Conservation (phyloP, 1,140 invertebrate species). For the Cydia strobilella region DNA sequence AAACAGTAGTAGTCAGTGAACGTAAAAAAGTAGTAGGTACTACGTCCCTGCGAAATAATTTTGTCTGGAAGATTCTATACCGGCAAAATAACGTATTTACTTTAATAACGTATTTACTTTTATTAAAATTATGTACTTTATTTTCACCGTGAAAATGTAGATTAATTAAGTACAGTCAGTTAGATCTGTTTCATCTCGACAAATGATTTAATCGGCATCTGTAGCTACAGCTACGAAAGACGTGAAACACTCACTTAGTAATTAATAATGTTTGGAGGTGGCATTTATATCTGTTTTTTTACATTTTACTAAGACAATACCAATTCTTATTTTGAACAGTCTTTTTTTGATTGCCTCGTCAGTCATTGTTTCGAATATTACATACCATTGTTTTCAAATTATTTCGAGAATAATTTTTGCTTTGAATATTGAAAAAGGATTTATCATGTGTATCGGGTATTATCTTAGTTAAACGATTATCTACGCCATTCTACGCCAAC, state of each 20-base stretch:
- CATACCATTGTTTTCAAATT: slow-evolving; percentile 23
- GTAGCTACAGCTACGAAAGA: neutral
- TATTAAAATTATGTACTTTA: too few relatives aligned
- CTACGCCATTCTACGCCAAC: slow-evolving; percentile 28
- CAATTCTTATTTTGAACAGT: neutral
- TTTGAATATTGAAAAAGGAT: slow-evolving; percentile 14
- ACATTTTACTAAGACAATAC: neutral
- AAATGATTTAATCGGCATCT: neutral
- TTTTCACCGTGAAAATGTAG: too few relatives aligned
- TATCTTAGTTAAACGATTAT: slow-evolving; percentile 34
- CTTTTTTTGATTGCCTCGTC: neutral
- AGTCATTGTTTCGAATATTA: slow-evolving; percentile 2
- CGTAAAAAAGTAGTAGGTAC: too few relatives aligned
- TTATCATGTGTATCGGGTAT: slow-evolving; percentile 28
- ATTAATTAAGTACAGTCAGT: neutral
- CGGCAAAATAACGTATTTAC: too few relatives aligned
- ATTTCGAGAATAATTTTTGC: slow-evolving; percentile 12
- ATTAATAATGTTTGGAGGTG: too few relatives aligned
- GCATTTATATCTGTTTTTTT: too few relatives aligned
- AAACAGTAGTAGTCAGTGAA: too few relatives aligned
- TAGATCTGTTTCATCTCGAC: neutral
- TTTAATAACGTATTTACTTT: too few relatives aligned
- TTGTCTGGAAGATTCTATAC: too few relatives aligned
- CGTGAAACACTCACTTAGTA: too few relatives aligned
- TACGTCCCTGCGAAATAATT: too few relatives aligned